Conservation (phyloP, 2,797 vertebrate species). For the Xyrichtys novacula region DNA sequence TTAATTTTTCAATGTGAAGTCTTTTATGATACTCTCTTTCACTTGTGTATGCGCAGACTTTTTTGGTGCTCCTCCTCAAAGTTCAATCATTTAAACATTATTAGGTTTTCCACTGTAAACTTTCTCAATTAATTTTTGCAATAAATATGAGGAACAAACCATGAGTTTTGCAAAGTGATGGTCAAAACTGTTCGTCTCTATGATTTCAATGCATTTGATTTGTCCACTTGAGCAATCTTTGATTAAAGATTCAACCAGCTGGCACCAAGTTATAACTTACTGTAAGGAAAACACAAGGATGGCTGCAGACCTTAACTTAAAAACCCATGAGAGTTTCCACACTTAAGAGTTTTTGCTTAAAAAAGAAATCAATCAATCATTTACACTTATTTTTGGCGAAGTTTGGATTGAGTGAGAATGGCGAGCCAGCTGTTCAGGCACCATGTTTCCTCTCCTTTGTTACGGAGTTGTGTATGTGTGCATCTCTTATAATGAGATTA, state of each 20-base stretch:
- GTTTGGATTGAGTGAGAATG: constrained; percentile 47
- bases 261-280: background rate
- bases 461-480: constrained; percentile 37
- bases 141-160: no score
- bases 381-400: constrained; percentile 42
- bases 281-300: background rate
- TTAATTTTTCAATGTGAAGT: no score
- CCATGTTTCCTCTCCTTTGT: constrained; percentile 48
- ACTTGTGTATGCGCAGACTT: no score
- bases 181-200: constrained; percentile 2
- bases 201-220: no score
- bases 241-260: background rate
- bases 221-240: background rate
- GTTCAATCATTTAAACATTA: no score
- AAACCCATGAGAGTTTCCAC: background rate
- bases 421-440: constrained; percentile 64
- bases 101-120: no score
- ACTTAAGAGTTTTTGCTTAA: constrained; percentile 17
- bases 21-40: no score
- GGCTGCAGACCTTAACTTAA: background rate
- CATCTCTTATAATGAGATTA: constrained; percentile 66
- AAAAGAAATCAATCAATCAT: constrained; percentile 41
- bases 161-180: no score
- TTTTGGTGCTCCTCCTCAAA: no score
- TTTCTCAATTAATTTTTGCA: no score